Evolutionary conservation across 2,113 vertebrate genomes (phyloP).

Genomic region (Telmatochromis sp.): DNA sequence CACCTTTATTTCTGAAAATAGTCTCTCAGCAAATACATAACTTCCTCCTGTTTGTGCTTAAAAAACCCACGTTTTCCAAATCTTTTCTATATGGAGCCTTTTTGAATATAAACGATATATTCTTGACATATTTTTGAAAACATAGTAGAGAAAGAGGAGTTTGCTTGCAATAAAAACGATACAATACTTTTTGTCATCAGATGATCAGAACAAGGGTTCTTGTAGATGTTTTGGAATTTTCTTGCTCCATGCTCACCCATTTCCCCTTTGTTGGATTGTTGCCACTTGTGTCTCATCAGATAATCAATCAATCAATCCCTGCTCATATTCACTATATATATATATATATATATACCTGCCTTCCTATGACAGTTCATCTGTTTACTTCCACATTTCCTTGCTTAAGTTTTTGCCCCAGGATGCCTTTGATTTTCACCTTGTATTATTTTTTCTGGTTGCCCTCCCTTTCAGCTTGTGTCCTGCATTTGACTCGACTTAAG

Average conservation of each 20-base stretch:
- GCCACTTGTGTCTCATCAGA: not conserved
- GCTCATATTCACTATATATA: not conserved
- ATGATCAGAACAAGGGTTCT: not conserved
- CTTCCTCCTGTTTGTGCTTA: not conserved
- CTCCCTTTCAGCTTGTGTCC: not conserved
- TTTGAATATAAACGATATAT: not conserved
- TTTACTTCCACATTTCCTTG: not conserved
- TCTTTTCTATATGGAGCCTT: rapidly evolving
- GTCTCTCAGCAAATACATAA: not conserved
- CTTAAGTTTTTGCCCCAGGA: not conserved
- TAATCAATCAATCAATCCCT: not conserved
- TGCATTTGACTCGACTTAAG: not conserved
- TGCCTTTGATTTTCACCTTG: not conserved
- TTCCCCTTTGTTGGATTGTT: rapidly evolving
- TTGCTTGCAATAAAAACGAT: not conserved
- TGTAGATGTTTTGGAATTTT: rapidly evolving
- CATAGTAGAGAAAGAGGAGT: not conserved
- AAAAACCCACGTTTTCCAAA: not conserved
- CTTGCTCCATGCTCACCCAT: rapidly evolving
- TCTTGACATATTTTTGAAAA: not conserved
- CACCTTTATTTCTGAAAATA: not conserved
- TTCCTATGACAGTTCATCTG: not conserved
- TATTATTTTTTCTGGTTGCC: not conserved
- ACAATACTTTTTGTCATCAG: not conserved
- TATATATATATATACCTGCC: not conserved